These are phyloP conservation scores for Portunus trituberculatus DNA, from an alignment of 1,140 invertebrate genomes.

Conservation along the genomic window DNA sequence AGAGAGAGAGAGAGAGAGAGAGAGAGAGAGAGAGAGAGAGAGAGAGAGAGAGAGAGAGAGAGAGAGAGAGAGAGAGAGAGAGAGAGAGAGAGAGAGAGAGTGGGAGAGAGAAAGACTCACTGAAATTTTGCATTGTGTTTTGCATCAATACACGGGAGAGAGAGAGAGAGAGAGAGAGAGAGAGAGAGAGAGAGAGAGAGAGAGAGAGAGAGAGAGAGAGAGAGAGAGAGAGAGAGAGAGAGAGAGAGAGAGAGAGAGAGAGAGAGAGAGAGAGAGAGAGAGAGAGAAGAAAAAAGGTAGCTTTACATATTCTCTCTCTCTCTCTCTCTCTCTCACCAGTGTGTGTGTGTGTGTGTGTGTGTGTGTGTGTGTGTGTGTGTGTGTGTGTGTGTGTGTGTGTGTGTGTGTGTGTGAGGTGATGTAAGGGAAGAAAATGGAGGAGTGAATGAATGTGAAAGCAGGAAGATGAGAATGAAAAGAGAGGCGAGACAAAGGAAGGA, in stretches of 20 bases:
- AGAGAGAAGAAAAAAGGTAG: too few species aligned
- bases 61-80: neutral
- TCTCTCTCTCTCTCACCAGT: neutral
- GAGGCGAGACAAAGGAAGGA: neutral
- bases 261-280: neutral
- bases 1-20: neutral
- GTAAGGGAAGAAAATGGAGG: neutral
- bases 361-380: conserved; percentile 47
- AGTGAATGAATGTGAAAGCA: neutral
- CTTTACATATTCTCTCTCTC: too few species aligned
- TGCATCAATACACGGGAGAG: neutral
- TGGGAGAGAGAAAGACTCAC: too few species aligned
- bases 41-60: neutral
- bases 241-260: neutral
- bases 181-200: neutral
- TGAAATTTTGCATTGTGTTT: neutral
- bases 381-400: conserved; percentile 27
- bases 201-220: conserved; percentile 9
- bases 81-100: conserved; percentile 32
- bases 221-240: too few species aligned
- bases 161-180: neutral
- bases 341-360: conserved; percentile 42
- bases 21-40: conserved; percentile 14
- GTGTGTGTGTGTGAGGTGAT: neutral
- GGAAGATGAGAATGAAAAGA: neutral